Evolutionary conservation across 2,113 vertebrate species (phyloP), one percentile per base, ranked within the genome.

Genomic region (Struthidea cinerea): DNA sequence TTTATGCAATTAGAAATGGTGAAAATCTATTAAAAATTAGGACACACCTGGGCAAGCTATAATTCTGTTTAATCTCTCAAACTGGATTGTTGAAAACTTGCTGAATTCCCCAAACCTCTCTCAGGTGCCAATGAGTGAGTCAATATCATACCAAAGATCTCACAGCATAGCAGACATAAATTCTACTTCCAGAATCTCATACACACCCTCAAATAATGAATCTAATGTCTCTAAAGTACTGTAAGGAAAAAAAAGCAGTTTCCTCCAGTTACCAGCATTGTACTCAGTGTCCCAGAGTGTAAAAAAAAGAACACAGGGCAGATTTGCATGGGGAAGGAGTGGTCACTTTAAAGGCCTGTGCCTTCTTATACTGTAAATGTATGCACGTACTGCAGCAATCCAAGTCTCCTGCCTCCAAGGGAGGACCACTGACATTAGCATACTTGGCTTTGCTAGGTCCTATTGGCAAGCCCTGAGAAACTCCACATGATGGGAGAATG

Each of bases 21-120:
- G 73, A 89, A 97, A 96, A 92, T 93, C 61, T 93, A 95, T 93
- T 95, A 92, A 95, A 95, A 96, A 97, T 94, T 81, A 93, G 80
- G 86, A 89, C 69, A 90, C 96, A 96, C 61, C 69, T 93, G 74
- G 93, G 52, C 15, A 46, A 92, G n/a, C n/a, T 67, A 57, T 92
- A 95, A 89, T 96, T 96, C 90, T 96, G 88, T 84, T 94, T 94
- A 93, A 94, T 92, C 83, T 93, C 83, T 90, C 92, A 73, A 79
- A 91, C 83, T 84, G 83, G 69, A 96, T 76, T 92, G 85, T 60
- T 94, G 93, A 94, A 92, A 94, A 75, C 70, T 87, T 94, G 83
- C 92, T 96, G 92, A 94, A 96, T 95, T 96, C 90, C 94, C 95
- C 80, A 95, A 94, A 87, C 86, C 65, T 91, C 86, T 87, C 73